phyloP scores from a whole-genome alignment of 1,140 invertebrate species.

The Antheraea pernyi region DNA sequence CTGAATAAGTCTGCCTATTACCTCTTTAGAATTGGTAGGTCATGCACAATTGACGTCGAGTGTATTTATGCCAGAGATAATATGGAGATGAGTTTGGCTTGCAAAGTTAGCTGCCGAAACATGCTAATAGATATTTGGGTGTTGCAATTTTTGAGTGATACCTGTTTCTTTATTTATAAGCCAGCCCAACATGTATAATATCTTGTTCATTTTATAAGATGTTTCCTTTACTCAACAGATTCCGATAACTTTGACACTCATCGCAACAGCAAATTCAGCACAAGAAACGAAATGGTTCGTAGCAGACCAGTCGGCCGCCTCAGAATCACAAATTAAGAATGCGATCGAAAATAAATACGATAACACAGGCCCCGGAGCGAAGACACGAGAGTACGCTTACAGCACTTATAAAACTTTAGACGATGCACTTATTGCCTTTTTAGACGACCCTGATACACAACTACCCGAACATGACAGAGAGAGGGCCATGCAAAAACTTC shows the following conservation, averaged over 20 bases:
- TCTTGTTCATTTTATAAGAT: too few relatives aligned
- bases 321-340: conserved; percentile 59
- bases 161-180: too few relatives aligned
- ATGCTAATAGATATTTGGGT: too few relatives aligned
- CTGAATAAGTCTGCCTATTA: too few relatives aligned
- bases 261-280: background rate
- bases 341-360: conserved; percentile 76
- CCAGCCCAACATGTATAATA: too few relatives aligned
- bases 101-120: too few relatives aligned
- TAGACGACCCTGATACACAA: conserved; percentile 63
- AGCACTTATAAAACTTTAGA: conserved; percentile 59
- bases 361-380: conserved; percentile 70
- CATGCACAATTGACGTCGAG: too few relatives aligned
- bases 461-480: conserved; percentile 50
- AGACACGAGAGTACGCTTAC: conserved; percentile 53
- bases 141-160: too few relatives aligned
- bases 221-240: conserved; percentile 2
- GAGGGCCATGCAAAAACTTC: conserved; percentile 30
- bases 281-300: background rate
- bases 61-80: too few relatives aligned
- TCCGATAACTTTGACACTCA: background rate
- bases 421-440: conserved; percentile 56
- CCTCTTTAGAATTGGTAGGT: too few relatives aligned
- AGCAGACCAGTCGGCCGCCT: conserved; percentile 36
- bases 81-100: too few relatives aligned